phyloP scores from a whole-genome alignment of 2,797 vertebrate genomes.

The Dermochelys coriacea region DNA sequence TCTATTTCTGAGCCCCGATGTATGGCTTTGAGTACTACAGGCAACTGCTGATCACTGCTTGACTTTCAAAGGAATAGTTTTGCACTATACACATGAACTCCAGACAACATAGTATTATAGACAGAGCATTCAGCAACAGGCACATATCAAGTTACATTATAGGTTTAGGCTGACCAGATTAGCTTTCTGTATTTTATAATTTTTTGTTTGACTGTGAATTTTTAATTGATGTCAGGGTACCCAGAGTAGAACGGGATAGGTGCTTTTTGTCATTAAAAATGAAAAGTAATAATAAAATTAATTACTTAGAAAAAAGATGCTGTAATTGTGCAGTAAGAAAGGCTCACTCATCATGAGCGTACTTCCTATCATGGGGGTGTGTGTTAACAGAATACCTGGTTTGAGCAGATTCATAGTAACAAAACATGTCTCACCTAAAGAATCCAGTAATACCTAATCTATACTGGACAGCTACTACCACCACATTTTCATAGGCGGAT shows the following conservation, averaged over 20 bases:
- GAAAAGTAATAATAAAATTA: background rate
- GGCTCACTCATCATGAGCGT: background rate
- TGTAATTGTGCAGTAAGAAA: background rate
- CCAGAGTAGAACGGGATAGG: background rate
- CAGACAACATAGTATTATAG: background rate
- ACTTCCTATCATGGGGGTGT: background rate
- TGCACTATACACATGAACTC: background rate
- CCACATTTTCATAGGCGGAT: slow-evolving; percentile 83
- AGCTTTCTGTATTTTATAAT: background rate
- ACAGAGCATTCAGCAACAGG: background rate
- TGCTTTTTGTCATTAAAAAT: background rate
- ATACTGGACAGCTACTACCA: slow-evolving; percentile 88
- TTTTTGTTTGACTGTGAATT: background rate
- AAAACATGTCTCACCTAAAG: slow-evolving; percentile 81
- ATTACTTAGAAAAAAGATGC: background rate
- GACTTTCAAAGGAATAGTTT: background rate
- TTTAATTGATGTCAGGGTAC: background rate
- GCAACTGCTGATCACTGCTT: background rate
- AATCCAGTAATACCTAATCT: slow-evolving; percentile 86
- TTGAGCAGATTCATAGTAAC: fast-evolving
- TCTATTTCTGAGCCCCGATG: too few relatives aligned
- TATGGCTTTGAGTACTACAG: background rate
- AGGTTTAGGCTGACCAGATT: background rate
- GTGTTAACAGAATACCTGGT: background rate
- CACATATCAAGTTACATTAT: background rate